Evolutionary conservation across 1,140 invertebrate species (phyloP), one percentile per base, ranked within the genome.

Genomic region (Schlechtendalia chinensis): DNA sequence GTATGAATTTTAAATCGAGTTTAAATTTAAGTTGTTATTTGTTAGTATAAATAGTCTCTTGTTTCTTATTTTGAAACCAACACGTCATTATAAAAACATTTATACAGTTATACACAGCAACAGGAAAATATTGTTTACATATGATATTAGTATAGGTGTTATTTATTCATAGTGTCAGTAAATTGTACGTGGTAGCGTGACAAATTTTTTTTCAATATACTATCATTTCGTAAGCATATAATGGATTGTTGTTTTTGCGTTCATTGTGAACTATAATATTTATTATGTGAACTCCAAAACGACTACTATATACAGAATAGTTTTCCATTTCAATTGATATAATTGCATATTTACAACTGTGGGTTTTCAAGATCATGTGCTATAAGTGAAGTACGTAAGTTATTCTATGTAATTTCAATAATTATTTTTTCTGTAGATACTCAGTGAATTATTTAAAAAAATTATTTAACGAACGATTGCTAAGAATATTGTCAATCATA

Each of bases 41-140:
- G n/a, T n/a, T 54, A 54, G 14, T 63, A 16, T 19, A 10, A 8
- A 19, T 5, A 61, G 27, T 61, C 2, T 27, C 27, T 63, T 1
- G 17, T 0, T 63, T 19, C 17, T 69, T 27, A 50, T 69, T 47
- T 69, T 58, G 5, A 56, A 74, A 74, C 71, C 4, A 14, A 74
- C 53, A 12, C 17, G 53, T 32, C 16, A 58, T 32, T 74, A n/a
- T 74, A 32, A 56, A 74, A 56, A 74, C 71, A 74, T 74, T 74
- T 56, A 69, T 16, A 27, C 14, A n/a, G 65, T 22, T 47, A 16
- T 17, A 32, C 27, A 39, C 24, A 3, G n/a, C 71, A 22, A 56
- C 27, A 10, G 27, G 17, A 56, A 56, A 74, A 22, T 74, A 74
- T 74, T 74, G 71, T 74, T 74, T 74, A 74, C 53, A 29, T 27